Conservation (phyloP, 1,140 invertebrate species). For the Gonatopus flavifemur region DNA sequence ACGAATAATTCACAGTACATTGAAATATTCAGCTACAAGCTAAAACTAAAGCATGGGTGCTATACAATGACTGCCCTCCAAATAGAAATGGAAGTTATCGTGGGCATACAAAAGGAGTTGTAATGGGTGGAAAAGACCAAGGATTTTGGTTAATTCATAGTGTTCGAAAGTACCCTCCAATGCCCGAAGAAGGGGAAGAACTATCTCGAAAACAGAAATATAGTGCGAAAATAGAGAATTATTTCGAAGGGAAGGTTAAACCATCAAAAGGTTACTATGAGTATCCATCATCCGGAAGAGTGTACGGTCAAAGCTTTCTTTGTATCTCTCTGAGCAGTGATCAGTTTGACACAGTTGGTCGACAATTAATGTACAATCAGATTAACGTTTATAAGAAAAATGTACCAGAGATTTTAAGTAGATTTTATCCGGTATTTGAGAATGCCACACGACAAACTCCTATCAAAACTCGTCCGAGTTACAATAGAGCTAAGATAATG, state of each 20-base stretch:
- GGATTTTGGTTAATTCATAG: conserved; percentile 93
- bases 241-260: too few species aligned
- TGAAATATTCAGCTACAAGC: conserved; percentile 27
- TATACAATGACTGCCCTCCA: conserved; percentile 86
- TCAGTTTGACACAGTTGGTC: conserved; percentile 71
- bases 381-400: conserved; percentile 68
- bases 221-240: too few species aligned
- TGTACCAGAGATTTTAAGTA: conserved; percentile 59
- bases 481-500: conserved; percentile 61
- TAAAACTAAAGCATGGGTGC: conserved; percentile 59
- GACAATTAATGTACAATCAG: conserved; percentile 75
- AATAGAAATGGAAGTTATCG: conserved; percentile 58
- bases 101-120: conserved; percentile 86
- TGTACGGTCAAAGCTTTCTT: conserved; percentile 84
- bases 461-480: conserved; percentile 66
- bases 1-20: too few species aligned
- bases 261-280: too few species aligned
- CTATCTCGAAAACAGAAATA: too few species aligned
- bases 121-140: conserved; percentile 68
- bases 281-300: conserved; percentile 73
- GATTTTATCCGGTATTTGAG: conserved; percentile 62
- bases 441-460: conserved; percentile 65
- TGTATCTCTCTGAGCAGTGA: conserved; percentile 73
- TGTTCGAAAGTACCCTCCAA: conserved; percentile 78
- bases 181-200: conserved; percentile 46